Base-by-base conservation (phyloP, 2,888 invertebrate genomes). In the Synergus japonicus region DNA sequence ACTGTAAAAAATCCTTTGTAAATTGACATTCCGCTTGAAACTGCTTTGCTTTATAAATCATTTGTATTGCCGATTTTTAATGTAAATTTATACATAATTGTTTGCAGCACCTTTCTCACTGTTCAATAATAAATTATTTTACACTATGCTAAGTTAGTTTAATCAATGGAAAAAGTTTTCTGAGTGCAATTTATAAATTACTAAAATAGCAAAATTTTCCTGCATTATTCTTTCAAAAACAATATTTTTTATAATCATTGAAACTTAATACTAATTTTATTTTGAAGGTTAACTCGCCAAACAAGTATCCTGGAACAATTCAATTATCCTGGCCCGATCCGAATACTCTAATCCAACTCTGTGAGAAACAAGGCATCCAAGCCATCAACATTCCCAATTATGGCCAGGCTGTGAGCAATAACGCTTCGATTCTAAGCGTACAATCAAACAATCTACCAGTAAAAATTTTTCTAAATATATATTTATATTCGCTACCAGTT, bases 321-420 rank as follows among this genome's bases (percentile, higher is more conserved):
- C 84, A 29, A 29, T 29, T 90, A 22, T 87, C 88, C 10, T 91
- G 91, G 91, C 88, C 90, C 1, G 90, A 91, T 85, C 87, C 90
- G 0, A 91, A 89, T 82, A 86, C 90, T 15, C 77, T 92, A 78
- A 90, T 92, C 87, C 87, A 89, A 60, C 85, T 91, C 10, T 91
- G 91, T 54, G 91, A 91, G 44, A 91, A 91, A 76, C 89, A 90
- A 66, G 89, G 89, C 77, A 88, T 91, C 41, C 92, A 91, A 79
- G 79, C 90, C 29, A 88, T 92, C 77, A 92, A 91, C 88, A 91
- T 92, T 89, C 92, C 92, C 69, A 91, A 88, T 85, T 91, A 89
- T 76, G 88, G 85, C 86, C 91, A 91, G 85, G n/a, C 73, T 54
- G 73, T 73, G n/a, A 73, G 73, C n/a, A 92, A 89, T 82, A 91